Evolutionary conservation across 64 coral and sea anemone genomes (phyloP).

Genomic region (Exaiptasia diaphana): DNA sequence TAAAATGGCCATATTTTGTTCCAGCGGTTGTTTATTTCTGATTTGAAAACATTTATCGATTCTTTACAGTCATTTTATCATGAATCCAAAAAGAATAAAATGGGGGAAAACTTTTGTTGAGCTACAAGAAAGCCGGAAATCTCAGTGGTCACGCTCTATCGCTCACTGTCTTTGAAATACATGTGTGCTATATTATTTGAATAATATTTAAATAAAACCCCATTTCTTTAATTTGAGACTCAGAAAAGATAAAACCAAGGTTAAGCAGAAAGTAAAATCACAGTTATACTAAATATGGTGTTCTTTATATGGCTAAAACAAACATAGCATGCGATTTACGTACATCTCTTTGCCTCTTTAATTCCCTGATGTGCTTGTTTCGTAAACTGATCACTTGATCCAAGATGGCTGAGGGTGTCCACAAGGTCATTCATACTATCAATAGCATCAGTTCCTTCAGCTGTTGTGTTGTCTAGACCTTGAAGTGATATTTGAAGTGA

Average conservation of each 20-base stretch:
- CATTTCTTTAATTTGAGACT: no score
- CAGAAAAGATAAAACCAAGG: slow-evolving; percentile 3
- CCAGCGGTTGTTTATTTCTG: neutral
- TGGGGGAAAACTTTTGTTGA: slow-evolving; percentile 35
- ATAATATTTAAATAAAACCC: neutral
- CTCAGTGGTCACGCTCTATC: slow-evolving; percentile 13
- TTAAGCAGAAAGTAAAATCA: no score
- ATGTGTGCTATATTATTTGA: neutral
- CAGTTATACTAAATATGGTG: no score
- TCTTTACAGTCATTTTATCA: slow-evolving; percentile 34
- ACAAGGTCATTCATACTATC: slow-evolving; percentile 57
- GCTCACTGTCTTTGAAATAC: neutral
- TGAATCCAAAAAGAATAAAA: slow-evolving; percentile 34
- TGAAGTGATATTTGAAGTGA: slow-evolving; percentile 52
- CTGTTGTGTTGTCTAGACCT: slow-evolving; percentile 52
- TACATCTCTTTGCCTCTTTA: slow-evolving; percentile 55
- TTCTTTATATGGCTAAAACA: slow-evolving; percentile 19
- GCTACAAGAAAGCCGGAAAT: neutral
- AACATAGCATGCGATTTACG: neutral
- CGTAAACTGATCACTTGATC: slow-evolving; percentile 31
- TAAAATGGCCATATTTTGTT: neutral
- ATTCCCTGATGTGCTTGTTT: slow-evolving; percentile 42
- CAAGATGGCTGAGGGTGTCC: slow-evolving; percentile 16
- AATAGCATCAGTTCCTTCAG: slow-evolving; percentile 37
- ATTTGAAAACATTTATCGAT: slow-evolving; percentile 1